These are phyloP conservation scores for Tangara arthus DNA, from an alignment of 2,797 vertebrate species.

Conservation along the genomic window DNA sequence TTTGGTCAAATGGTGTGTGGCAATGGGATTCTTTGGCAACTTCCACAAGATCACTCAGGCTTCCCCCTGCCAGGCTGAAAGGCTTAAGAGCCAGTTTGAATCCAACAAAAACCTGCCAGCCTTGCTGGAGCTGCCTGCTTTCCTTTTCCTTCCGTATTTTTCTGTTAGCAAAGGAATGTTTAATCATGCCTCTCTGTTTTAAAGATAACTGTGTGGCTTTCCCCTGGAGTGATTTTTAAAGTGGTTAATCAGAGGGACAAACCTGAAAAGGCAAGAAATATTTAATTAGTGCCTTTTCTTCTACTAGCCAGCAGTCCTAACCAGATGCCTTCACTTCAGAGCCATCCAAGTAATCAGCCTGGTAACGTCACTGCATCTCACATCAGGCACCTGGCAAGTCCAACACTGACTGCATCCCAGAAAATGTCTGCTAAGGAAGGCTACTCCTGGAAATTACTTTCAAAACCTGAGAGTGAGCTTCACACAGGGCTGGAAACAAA, in stretches of 20 bases:
- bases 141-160: neutral
- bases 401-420: neutral
- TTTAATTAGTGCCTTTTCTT: conserved; percentile 38
- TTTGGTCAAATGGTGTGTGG: neutral
- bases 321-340: conserved; percentile 24
- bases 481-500: neutral
- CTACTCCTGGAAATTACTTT: conserved; percentile 11
- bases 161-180: neutral
- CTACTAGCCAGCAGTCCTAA: conserved; percentile 8
- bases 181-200: neutral
- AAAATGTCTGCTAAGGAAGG: conserved; percentile 44
- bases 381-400: conserved; percentile 36
- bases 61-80: neutral
- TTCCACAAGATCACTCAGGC: neutral
- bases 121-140: neutral
- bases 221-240: neutral
- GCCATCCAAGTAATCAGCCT: neutral
- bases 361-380: neutral
- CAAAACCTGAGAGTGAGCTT: neutral
- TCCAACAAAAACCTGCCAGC: neutral
- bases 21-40: neutral
- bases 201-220: neutral
- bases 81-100: neutral
- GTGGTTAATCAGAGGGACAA: conserved; percentile 28
- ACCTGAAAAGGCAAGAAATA: conserved; percentile 37